Evolutionary conservation across 2,888 invertebrate species (phyloP).

Genomic region (Tenthredo mesomela): DNA sequence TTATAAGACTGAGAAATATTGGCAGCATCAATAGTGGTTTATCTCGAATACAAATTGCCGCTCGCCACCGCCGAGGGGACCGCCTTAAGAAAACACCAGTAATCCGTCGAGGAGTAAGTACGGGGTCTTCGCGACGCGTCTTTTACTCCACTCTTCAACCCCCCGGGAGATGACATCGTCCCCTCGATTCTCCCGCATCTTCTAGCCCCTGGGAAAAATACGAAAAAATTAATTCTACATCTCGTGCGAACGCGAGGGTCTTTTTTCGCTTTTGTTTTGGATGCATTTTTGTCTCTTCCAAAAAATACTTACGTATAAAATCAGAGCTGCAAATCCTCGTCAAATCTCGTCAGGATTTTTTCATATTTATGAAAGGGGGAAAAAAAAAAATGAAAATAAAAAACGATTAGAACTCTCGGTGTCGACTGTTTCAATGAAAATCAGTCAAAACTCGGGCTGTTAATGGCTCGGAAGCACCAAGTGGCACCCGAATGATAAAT

Average conservation of each 20-base stretch:
- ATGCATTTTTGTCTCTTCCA: neutral
- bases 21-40: slow-evolving; percentile 75
- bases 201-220: slow-evolving; percentile 10
- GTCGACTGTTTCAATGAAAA: slow-evolving; percentile 33
- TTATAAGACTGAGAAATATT: slow-evolving; percentile 74
- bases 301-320: neutral
- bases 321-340: neutral
- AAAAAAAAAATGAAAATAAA: neutral
- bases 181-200: neutral
- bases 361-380: neutral
- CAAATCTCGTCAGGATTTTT: neutral
- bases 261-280: neutral
- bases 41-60: slow-evolving; percentile 73
- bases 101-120: slow-evolving; percentile 63
- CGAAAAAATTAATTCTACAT: slow-evolving; percentile 41
- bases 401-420: neutral
- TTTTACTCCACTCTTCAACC: slow-evolving; percentile 10
- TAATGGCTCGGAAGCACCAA: slow-evolving; percentile 47
- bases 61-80: slow-evolving; percentile 52
- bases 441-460: slow-evolving; percentile 39
- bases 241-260: neutral
- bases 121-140: slow-evolving; percentile 18
- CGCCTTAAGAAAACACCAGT: slow-evolving; percentile 70
- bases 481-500: slow-evolving; percentile 48
- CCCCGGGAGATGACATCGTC: slow-evolving; percentile 32